Conservation (phyloP, 1,140 invertebrate genomes). For the Goniozus legneri region DNA sequence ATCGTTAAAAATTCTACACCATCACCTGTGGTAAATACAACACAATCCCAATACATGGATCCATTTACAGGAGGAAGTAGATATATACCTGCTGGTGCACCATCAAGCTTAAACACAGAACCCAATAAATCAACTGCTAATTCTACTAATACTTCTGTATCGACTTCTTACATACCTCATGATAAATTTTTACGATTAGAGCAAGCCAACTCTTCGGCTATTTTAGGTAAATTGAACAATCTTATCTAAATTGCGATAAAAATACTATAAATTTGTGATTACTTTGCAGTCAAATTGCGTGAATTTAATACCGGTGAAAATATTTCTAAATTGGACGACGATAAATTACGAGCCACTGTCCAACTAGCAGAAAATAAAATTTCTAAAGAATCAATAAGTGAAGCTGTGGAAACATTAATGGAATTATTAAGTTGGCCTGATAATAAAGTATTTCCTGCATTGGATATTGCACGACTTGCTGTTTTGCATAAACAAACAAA, state of each 20-base stretch:
- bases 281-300: slow-evolving; percentile 57
- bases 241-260: slow-evolving; percentile 45
- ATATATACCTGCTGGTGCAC: slow-evolving; percentile 61
- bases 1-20: slow-evolving; percentile 74
- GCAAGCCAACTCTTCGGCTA: slow-evolving; percentile 61
- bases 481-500: slow-evolving; percentile 65
- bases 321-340: slow-evolving; percentile 50
- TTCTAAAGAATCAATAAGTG: slow-evolving; percentile 43
- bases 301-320: slow-evolving; percentile 71
- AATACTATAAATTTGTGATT: slow-evolving; percentile 50
- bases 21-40: slow-evolving; percentile 31
- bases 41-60: slow-evolving; percentile 63
- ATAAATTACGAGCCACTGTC: slow-evolving; percentile 60
- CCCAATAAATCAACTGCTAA: slow-evolving; percentile 37
- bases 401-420: slow-evolving; percentile 61
- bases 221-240: slow-evolving; percentile 52
- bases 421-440: slow-evolving; percentile 74
- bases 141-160: slow-evolving; percentile 17
- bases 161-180: slow-evolving; percentile 40
- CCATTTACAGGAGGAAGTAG: slow-evolving; percentile 78
- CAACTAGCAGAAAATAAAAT: slow-evolving; percentile 54
- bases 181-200: slow-evolving; percentile 60
- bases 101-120: slow-evolving; percentile 9
- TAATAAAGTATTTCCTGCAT: slow-evolving; percentile 79
- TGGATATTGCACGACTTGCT: slow-evolving; percentile 79